Percentiles rank a stretch among this genome's conserved stretches.
phyloP scores from a whole-genome alignment of 2,888 invertebrate species.

The Meliscaeva auricollis region DNA sequence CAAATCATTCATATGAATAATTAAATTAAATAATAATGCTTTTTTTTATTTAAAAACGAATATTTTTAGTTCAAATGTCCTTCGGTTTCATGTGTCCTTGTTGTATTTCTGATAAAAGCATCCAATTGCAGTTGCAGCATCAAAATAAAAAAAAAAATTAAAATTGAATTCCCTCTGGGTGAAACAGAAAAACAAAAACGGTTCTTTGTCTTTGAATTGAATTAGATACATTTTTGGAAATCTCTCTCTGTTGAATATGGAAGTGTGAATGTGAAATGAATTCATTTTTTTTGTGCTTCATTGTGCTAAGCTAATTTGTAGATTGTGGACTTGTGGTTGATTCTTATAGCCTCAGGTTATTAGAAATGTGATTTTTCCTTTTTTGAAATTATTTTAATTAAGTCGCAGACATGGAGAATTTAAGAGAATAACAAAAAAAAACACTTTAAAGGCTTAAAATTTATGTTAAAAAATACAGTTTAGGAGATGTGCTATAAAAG shows the following conservation, averaged over 20 bases:
- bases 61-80: neutral
- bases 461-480: constrained; percentile 4
- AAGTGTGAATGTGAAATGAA: constrained; percentile 13
- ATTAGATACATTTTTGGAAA: constrained; percentile 38
- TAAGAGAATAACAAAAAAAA: too few relatives aligned
- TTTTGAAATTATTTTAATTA: constrained; percentile 24
- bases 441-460: too few relatives aligned
- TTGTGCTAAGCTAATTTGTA: constrained; percentile 44
- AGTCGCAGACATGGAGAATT: neutral
- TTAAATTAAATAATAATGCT: constrained; percentile 28
- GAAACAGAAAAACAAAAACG: constrained; percentile 5
- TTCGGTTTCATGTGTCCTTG: constrained; percentile 21
- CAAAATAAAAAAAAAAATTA: too few relatives aligned
- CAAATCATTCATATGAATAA: constrained; percentile 83
- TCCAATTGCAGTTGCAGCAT: neutral
- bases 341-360: constrained; percentile 22
- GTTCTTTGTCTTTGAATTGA: constrained; percentile 30
- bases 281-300: constrained; percentile 12
- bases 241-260: constrained; percentile 22
- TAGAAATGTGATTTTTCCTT: neutral
- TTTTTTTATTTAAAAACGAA: neutral
- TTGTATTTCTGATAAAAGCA: neutral
- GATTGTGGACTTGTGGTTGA: neutral
- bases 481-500: too few relatives aligned
- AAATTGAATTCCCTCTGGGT: constrained; percentile 49